Evolutionary conservation across 2,888 invertebrate species (phyloP).

Genomic region (Suillia variegata): DNA sequence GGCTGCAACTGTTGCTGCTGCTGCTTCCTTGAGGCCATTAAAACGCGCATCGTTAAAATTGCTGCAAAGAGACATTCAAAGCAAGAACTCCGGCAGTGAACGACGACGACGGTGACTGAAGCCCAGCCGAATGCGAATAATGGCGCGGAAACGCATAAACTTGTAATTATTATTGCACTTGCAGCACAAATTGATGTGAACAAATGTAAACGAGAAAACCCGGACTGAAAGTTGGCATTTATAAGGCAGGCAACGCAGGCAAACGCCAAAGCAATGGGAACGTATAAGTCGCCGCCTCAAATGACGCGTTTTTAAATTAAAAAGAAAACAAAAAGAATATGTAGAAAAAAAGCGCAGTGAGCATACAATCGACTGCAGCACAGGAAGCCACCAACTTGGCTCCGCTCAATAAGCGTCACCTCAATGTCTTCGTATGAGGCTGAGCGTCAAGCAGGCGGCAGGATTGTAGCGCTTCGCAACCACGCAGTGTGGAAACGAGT

Average conservation of each 20-base stretch:
- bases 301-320: constrained; percentile 28
- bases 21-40: not conserved
- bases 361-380: constrained; percentile 41
- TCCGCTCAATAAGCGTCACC: not conserved
- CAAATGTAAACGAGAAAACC: constrained; percentile 3
- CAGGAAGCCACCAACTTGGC: not conserved
- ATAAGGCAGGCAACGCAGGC: not conserved
- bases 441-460: too few relatives aligned
- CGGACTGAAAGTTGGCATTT: constrained; percentile 1
- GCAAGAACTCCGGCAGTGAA: not conserved
- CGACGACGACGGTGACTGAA: not conserved
- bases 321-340: too few relatives aligned
- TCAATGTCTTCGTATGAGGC: too few relatives aligned
- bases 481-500: not conserved
- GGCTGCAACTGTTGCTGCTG: too few relatives aligned
- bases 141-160: constrained; percentile 25
- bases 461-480: not conserved
- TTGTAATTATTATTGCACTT: constrained; percentile 24
- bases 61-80: constrained; percentile 6
- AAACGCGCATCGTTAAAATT: not conserved
- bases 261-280: not conserved
- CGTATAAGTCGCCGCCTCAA: not conserved
- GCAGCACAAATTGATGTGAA: constrained; percentile 11
- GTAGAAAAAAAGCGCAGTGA: too few relatives aligned
- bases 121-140: not conserved